These are phyloP conservation scores for Anthopleura xanthogrammica DNA, from an alignment of 92 coral and sea anemone species.

Conservation along the genomic window DNA sequence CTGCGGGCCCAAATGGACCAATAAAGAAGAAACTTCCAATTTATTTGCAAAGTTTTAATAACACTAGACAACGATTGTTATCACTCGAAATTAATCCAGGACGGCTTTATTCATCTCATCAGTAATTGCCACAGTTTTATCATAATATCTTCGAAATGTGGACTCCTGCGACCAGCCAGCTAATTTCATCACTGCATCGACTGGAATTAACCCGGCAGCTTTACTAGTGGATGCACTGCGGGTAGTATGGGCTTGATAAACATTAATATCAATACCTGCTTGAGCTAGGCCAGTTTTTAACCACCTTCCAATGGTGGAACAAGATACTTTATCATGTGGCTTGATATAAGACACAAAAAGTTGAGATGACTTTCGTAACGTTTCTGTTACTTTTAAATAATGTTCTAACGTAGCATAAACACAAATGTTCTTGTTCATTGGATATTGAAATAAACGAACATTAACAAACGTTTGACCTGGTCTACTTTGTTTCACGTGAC, in stretches of 20 bases:
- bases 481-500: too few relatives aligned
- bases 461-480: too few relatives aligned
- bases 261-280: slow-evolving; percentile 34
- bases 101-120: too few relatives aligned
- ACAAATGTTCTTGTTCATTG: too few relatives aligned
- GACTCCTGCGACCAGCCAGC: slow-evolving; percentile 37
- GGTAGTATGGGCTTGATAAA: slow-evolving; percentile 46
- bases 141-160: not conserved
- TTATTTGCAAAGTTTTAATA: too few relatives aligned
- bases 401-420: not conserved
- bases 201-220: slow-evolving; percentile 20
- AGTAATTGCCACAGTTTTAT: too few relatives aligned
- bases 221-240: slow-evolving; percentile 46
- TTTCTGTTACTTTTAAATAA: slow-evolving; percentile 19
- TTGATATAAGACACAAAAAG: slow-evolving; percentile 48
- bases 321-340: slow-evolving; percentile 35
- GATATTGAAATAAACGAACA: too few relatives aligned
- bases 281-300: not conserved
- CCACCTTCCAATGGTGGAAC: slow-evolving; percentile 41
- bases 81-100: too few relatives aligned
- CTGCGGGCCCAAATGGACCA: too few relatives aligned
- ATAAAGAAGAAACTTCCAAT: too few relatives aligned
- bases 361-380: slow-evolving; percentile 18
- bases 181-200: slow-evolving; percentile 38
- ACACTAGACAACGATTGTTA: too few relatives aligned